Base-by-base conservation (phyloP, 1,140 invertebrate genomes). In the Neelides sp. region DNA sequence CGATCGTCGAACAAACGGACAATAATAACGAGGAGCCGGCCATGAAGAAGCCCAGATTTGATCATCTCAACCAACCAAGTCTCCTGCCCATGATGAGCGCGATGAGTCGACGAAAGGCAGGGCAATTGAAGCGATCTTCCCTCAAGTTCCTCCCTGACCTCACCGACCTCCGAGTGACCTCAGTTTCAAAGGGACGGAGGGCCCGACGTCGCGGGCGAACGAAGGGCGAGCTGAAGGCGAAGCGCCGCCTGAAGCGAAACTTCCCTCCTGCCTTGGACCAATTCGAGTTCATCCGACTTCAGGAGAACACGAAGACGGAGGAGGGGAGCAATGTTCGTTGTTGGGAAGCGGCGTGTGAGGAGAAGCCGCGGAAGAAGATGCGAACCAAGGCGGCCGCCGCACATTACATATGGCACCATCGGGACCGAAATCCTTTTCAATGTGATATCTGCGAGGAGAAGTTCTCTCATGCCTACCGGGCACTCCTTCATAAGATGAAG, bases 381-480 rank as follows among this genome's bases (percentile, higher is more conserved):
- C n/a, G n/a, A n/a, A n/a, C n/a, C n/a, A n/a, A n/a, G n/a, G n/a
- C n/a, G n/a, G n/a, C n/a, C n/a, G n/a, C n/a, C n/a, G n/a, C n/a
- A 10, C 62, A 63, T 39, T 15, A 34, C 7, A 7, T 52, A 4
- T 62, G 44, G 60, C 47, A 37, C 48, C 69, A 43, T 64, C 54
- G 58, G 1, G 54, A 54, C 26, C 57, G 50, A n/a, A n/a, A n/a
- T 37, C 47, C 48, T 27, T 68, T 65, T 50, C 55, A 63, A 41
- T 72, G 70, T 54, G 69, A 70, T 48, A 67, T 68, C 48, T 72
- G 70, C 55, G 59, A 63, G 48, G 49, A 57, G 34, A 51, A 48
- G 17, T 71, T 67, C 57, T 58, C 58, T 20, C 68, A 70, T 56
- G 56, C 66, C 41, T 71, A 72, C 51, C 68, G 71, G 52, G 63